Evolutionary conservation across 2,113 vertebrate genomes (phyloP), one percentile per base, ranked within the genome.

Genomic region (Equus quagga): DNA sequence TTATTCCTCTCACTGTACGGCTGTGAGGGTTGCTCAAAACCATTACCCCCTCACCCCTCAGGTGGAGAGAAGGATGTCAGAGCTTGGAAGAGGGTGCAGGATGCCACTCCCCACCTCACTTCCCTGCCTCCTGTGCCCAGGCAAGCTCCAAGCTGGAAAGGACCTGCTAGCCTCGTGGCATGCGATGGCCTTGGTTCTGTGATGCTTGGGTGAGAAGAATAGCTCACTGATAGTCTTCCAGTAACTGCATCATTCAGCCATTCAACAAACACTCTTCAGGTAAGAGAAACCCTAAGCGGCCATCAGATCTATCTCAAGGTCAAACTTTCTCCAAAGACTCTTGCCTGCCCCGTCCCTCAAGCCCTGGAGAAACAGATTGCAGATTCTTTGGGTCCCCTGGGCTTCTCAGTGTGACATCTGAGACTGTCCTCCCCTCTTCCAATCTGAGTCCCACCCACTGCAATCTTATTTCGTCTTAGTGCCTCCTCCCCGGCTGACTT

Each of bases 21-120:
- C 89, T 72, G 12, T 2, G 24, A 91, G 75, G 75, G 87, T 58
- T 72, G 36, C 70, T 85, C 33, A 67, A 36, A 58, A 31, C 70
- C 70, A 49, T 97, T 86, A 94, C 86, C 89, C n/a, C 1, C 60
- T 84, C 28, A 65, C 79, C 83, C 91, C 46, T 62, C 62, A 64
- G 87, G 67, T n/a, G 75, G 87, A 81, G 60, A 65, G 64, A 26
- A 70, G 79, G 86, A 51, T 36, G 9, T 78, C 23, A 49, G 89
- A 51, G 18, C 11, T 11, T 44, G 89, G 33, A 36, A 54, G 33
- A 49, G 91, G 36, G 18, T 21, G 49, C 64, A 56, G 72, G 54
- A 11, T 75, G 41, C 73, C 9, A 15, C 49, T 58, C 15, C 23
- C 46, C 31, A 31, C 2, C 21, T 26, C 11, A 7, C 3, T 12